Conservation (phyloP, 1,140 invertebrate genomes). For the Aphelinus atriplicis region DNA sequence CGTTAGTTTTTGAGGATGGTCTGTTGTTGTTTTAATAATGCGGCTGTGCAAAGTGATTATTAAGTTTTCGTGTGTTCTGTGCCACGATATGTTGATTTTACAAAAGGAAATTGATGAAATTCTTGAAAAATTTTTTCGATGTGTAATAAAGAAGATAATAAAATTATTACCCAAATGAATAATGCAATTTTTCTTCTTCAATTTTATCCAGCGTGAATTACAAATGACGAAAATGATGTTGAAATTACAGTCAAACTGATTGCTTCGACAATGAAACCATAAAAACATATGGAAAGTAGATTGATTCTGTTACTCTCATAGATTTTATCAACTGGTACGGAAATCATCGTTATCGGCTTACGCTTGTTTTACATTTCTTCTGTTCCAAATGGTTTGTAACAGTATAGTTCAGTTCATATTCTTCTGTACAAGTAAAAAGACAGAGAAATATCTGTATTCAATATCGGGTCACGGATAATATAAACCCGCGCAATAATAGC, state of each 20-base stretch:
- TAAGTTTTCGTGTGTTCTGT: constrained; percentile 11
- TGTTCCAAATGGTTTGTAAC: too few relatives aligned
- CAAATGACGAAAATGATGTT: too few relatives aligned
- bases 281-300: too few relatives aligned
- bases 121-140: constrained; percentile 32
- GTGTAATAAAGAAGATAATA: constrained; percentile 29
- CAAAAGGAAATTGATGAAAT: background rate
- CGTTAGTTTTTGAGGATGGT: constrained; percentile 28
- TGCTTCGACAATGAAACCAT: too few relatives aligned
- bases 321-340: too few relatives aligned
- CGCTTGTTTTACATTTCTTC: too few relatives aligned
- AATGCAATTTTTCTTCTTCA: background rate
- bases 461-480: too few relatives aligned
- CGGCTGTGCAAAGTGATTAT: constrained; percentile 7
- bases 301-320: too few relatives aligned
- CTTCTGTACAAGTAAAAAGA: background rate
- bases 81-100: constrained; percentile 36
- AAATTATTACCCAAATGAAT: constrained; percentile 1
- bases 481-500: background rate
- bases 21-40: constrained; percentile 26
- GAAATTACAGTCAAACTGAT: too few relatives aligned
- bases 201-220: too few relatives aligned
- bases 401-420: too few relatives aligned
- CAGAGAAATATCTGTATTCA: background rate
- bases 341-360: too few relatives aligned